phyloP scores from a whole-genome alignment of 2,113 vertebrate species.

The Leptosomus discolor region DNA sequence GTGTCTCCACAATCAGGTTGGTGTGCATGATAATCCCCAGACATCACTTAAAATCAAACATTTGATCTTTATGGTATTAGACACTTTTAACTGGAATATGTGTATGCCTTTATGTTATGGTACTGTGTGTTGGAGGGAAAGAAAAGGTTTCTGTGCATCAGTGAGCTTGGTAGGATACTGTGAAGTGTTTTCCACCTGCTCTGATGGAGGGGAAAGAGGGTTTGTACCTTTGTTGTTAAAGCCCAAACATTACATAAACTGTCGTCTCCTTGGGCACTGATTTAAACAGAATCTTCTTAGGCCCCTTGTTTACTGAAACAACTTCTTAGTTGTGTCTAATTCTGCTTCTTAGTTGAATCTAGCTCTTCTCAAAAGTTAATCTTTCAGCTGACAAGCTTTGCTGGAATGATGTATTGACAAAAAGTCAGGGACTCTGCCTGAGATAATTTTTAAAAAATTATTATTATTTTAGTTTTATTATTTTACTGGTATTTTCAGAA shows the following conservation, averaged over 20 bases:
- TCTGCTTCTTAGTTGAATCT: neutral
- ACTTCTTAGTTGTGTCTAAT: neutral
- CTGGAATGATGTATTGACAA: neutral
- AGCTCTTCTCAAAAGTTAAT: neutral
- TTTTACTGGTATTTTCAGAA: neutral
- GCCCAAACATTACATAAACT: neutral
- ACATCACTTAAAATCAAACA: neutral
- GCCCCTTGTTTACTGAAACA: neutral
- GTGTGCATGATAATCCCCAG: rapidly evolving
- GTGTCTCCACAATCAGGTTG: neutral
- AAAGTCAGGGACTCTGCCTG: neutral
- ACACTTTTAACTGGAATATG: neutral
- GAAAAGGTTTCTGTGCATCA: neutral
- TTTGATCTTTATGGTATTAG: neutral
- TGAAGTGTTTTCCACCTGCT: neutral
- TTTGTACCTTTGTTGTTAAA: neutral
- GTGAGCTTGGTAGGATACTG: neutral
- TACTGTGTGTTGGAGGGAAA: neutral
- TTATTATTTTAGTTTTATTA: neutral
- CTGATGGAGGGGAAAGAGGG: neutral
- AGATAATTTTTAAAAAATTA: no score
- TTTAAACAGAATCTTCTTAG: neutral
- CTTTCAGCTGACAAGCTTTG: neutral
- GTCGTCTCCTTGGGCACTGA: neutral
- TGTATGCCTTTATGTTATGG: neutral